A percentile compares a stretch with the other conserved stretches of the same genome.
Conservation (phyloP, 2,888 invertebrate species). For the Athetis lepigone region DNA sequence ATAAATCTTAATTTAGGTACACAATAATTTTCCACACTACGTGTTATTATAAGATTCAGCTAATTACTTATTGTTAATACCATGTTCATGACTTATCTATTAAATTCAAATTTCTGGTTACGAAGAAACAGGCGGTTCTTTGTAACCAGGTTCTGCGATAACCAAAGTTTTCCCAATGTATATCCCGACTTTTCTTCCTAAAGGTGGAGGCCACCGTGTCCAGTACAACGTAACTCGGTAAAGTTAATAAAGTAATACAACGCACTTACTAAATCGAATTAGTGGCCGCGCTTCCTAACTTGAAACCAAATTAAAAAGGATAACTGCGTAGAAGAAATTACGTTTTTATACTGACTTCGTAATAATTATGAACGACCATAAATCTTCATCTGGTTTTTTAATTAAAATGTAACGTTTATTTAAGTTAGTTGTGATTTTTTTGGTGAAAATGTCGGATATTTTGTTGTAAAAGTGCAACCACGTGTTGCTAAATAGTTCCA, state of each 20-base stretch:
- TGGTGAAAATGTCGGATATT: constrained; percentile 4
- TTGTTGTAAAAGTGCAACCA: background rate
- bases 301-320: constrained; percentile 51
- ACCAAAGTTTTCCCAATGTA: too few species aligned
- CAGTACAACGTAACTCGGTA: background rate
- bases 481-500: too few species aligned
- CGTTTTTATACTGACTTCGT: constrained; percentile 47
- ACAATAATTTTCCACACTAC: too few species aligned
- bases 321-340: constrained; percentile 46
- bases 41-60: too few species aligned
- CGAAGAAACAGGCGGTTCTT: too few species aligned
- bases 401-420: constrained; percentile 55
- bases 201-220: too few species aligned
- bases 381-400: constrained; percentile 61
- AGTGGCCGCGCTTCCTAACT: constrained; percentile 13
- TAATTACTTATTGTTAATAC: too few species aligned
- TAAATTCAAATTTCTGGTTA: too few species aligned
- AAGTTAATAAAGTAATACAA: constrained; percentile 28
- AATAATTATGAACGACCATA: constrained; percentile 49
- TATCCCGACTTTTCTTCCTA: too few species aligned
- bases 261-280: constrained; percentile 32
- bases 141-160: too few species aligned
- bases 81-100: too few species aligned
- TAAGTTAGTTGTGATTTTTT: constrained; percentile 11
- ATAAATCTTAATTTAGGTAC: too few species aligned